A percentile compares a stretch with the other conserved stretches of the same genome.
Conservation (phyloP, 2,113 vertebrate genomes). For the Cheirogaleus medius region DNA sequence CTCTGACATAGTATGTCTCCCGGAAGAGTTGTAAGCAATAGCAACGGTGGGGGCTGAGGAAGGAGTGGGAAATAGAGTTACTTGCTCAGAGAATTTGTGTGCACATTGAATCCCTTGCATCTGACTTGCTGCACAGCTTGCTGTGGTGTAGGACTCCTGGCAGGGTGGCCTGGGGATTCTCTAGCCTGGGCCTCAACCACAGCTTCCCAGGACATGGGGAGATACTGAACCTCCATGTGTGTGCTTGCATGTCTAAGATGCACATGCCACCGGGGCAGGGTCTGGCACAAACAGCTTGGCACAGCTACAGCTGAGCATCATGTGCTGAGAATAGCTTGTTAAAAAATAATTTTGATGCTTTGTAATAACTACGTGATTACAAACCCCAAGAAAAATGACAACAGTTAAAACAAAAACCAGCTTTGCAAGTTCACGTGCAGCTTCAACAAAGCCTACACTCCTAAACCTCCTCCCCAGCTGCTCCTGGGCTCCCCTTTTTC, state of each 20-base stretch:
- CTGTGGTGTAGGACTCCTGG: not conserved
- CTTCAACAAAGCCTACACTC: not conserved
- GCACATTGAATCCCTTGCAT: not conserved
- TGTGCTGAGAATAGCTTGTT: not conserved
- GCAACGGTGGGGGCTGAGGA: not conserved
- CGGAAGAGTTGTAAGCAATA: not conserved
- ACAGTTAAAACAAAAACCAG: slow-evolving; percentile 35
- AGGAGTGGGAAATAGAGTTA: slow-evolving; percentile 36
- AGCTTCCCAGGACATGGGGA: not conserved
- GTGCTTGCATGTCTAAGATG: not conserved
- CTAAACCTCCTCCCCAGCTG: accelerated
- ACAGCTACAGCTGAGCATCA: not conserved
- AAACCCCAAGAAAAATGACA: slow-evolving; percentile 43
- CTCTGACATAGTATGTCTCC: not conserved
- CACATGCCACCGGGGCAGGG: accelerated
- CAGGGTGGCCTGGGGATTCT: not conserved
- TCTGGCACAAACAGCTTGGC: not conserved
- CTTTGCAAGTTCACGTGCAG: not conserved
- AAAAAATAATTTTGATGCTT: slow-evolving; percentile 30
- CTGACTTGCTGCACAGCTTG: not conserved
- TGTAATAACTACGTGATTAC: slow-evolving; percentile 52
- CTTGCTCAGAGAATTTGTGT: slow-evolving; percentile 51
- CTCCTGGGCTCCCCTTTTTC: not conserved
- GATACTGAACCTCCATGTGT: not conserved
- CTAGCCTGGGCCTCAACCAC: not conserved